phyloP scores from a whole-genome alignment of 2,888 invertebrate genomes.

The Amphipoea oculea region DNA sequence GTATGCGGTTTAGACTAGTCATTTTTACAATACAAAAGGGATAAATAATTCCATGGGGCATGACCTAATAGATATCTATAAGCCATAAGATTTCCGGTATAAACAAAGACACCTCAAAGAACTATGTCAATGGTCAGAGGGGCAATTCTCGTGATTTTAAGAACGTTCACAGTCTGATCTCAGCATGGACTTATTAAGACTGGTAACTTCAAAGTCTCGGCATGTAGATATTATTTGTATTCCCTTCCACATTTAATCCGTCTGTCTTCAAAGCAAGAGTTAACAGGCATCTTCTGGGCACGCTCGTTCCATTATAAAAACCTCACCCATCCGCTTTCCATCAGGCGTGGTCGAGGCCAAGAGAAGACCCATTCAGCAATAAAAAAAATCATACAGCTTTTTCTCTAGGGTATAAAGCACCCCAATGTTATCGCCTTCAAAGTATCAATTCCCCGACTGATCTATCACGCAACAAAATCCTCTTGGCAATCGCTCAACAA shows the following conservation, averaged over 20 bases:
- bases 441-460: constrained; percentile 5
- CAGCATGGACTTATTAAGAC: too few relatives aligned
- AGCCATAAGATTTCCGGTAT: background rate
- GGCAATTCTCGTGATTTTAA: too few relatives aligned
- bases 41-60: background rate
- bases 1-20: background rate
- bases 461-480: constrained; percentile 15
- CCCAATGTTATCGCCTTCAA: background rate
- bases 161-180: too few relatives aligned
- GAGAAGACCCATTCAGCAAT: too few relatives aligned
- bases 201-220: background rate
- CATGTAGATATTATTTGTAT: background rate
- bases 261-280: too few relatives aligned
- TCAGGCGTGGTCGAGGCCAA: too few relatives aligned
- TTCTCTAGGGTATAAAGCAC: background rate
- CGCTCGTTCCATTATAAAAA: too few relatives aligned
- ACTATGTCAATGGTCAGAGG: background rate
- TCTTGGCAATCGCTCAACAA: constrained; percentile 23
- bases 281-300: too few relatives aligned
- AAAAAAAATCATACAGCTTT: background rate
- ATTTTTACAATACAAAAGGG: background rate
- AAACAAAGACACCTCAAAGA: background rate
- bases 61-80: background rate
- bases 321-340: too few relatives aligned
- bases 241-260: too few relatives aligned